These are phyloP conservation scores for Eolophus roseicapilla DNA, from an alignment of 2,113 vertebrate genomes.

Conservation along the genomic window DNA sequence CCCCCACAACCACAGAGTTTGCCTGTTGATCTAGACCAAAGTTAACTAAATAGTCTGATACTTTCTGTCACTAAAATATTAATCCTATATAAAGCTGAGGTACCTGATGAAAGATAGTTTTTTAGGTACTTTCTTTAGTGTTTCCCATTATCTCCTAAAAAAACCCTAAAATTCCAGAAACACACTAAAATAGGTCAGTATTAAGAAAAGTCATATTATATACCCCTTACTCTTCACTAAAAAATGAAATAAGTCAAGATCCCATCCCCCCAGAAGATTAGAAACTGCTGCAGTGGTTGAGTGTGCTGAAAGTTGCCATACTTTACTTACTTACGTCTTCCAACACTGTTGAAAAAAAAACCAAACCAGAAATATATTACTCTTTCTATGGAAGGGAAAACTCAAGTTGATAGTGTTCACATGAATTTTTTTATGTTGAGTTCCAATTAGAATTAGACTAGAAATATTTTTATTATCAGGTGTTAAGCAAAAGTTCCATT, in stretches of 20 bases:
- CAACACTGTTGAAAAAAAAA: not conserved
- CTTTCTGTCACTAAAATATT: not conserved
- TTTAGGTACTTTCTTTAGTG: not conserved
- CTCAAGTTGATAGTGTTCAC: not conserved
- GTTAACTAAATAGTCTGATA: not conserved
- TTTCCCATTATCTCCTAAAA: not conserved
- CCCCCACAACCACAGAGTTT: not conserved
- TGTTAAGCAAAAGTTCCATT: not conserved
- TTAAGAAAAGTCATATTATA: not conserved
- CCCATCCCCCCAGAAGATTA: not conserved
- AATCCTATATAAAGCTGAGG: not conserved
- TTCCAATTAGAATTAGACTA: not conserved
- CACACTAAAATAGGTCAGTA: not conserved
- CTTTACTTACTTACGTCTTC: not conserved
- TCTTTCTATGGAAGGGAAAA: not conserved
- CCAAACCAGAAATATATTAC: not conserved
- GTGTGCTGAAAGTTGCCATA: not conserved
- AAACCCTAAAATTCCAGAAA: not conserved
- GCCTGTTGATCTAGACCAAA: not conserved
- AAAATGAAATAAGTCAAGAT: not conserved
- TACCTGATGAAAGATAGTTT: not conserved
- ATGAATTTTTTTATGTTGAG: not conserved
- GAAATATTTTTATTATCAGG: not conserved
- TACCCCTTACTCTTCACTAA: not conserved
- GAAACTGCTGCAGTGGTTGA: not conserved